These are phyloP conservation scores for Charadrius vociferus DNA, from an alignment of 2,113 vertebrate species.

Conservation along the genomic window DNA sequence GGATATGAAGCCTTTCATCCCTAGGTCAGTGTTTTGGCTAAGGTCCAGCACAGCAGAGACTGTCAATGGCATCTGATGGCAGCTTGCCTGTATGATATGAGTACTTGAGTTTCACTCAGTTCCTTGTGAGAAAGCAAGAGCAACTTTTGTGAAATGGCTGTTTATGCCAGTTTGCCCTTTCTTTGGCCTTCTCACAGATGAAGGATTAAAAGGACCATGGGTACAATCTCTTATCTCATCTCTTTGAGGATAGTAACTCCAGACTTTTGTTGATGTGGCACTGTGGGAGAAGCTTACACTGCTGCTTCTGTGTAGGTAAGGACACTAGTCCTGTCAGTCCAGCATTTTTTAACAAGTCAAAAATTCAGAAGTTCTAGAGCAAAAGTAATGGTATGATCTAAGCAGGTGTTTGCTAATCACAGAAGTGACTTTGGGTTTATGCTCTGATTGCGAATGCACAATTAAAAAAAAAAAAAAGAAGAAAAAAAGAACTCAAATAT, in stretches of 20 bases:
- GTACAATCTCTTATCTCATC: background rate
- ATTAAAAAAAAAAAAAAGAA: background rate
- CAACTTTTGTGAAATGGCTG: background rate
- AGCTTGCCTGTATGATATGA: background rate
- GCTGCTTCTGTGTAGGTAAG: background rate
- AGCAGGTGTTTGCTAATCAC: background rate
- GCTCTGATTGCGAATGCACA: background rate
- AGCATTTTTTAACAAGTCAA: background rate
- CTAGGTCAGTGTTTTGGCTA: background rate
- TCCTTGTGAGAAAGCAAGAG: background rate
- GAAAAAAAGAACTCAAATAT: background rate
- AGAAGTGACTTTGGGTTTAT: background rate
- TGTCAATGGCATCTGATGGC: background rate
- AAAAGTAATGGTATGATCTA: background rate
- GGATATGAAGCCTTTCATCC: conserved; percentile 30
- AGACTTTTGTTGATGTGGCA: background rate
- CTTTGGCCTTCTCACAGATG: background rate
- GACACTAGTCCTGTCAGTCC: background rate
- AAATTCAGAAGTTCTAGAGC: background rate
- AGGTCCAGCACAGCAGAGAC: background rate
- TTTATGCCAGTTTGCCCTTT: background rate
- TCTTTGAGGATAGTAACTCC: background rate
- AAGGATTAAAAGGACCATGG: background rate
- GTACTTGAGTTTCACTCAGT: background rate
- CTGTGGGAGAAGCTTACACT: background rate